These are phyloP conservation scores for Augochlora pura DNA, from an alignment of 1,140 invertebrate species.

Conservation along the genomic window DNA sequence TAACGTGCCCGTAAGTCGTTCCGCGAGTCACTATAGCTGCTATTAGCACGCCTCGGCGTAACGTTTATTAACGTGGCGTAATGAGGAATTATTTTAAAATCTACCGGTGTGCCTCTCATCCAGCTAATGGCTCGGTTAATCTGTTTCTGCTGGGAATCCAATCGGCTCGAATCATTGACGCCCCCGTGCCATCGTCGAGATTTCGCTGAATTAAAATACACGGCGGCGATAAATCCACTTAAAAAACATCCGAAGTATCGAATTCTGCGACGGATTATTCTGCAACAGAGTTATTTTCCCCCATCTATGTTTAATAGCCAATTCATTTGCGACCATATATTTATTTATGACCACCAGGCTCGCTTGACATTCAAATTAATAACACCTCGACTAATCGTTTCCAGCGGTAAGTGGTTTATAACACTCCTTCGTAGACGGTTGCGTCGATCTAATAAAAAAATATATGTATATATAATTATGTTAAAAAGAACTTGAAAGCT, in stretches of 20 bases:
- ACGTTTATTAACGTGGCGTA: constrained; percentile 10
- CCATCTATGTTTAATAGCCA: too few species aligned
- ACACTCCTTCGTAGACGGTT: too few species aligned
- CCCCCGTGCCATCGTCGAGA: background rate
- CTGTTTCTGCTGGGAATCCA: background rate
- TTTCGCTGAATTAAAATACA: background rate
- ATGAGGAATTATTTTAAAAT: constrained; percentile 18
- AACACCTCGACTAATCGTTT: too few species aligned
- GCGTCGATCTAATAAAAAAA: too few species aligned
- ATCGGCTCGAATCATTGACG: background rate
- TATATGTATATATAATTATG: too few species aligned
- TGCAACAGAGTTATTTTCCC: too few species aligned
- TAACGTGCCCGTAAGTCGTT: constrained; percentile 5
- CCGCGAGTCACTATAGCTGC: background rate
- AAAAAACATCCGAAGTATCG: background rate
- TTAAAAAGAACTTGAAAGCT: too few species aligned
- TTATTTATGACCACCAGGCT: too few species aligned
- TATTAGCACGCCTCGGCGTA: background rate
- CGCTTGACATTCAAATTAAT: too few species aligned
- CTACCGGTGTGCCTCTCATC: background rate
- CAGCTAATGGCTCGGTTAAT: background rate
- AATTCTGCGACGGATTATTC: too few species aligned
- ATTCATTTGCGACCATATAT: too few species aligned
- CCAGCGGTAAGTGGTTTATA: too few species aligned
- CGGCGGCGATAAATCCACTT: background rate